Conservation (phyloP, 2,888 invertebrate genomes). For the Drepanosiphum platanoidis region DNA sequence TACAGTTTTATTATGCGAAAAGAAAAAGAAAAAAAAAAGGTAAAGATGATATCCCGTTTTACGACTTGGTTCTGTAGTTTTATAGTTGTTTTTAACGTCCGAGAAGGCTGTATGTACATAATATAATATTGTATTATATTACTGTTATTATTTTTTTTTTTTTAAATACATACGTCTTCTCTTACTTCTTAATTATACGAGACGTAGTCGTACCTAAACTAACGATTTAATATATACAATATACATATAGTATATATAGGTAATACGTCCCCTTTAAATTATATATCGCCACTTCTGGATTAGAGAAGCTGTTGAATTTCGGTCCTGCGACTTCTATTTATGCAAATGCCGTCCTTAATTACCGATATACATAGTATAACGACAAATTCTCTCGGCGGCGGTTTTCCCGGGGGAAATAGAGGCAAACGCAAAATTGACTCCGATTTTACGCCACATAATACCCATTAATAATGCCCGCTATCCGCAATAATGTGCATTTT, state of each 20-base stretch:
- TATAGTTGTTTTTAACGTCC: not conserved
- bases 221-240: too few species aligned
- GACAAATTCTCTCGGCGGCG: not conserved
- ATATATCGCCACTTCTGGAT: constrained; percentile 1
- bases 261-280: constrained; percentile 14
- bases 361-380: not conserved
- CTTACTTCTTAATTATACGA: too few species aligned
- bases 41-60: too few species aligned
- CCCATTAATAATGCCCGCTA: constrained; percentile 8
- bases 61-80: constrained; percentile 8
- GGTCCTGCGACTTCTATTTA: not conserved
- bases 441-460: constrained; percentile 14
- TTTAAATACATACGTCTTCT: too few species aligned
- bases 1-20: too few species aligned
- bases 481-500: not conserved
- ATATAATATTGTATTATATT: too few species aligned
- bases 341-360: constrained; percentile 21
- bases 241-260: not conserved
- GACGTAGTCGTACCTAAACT: too few species aligned
- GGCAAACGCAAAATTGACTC: constrained; percentile 1
- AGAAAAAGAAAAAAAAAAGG: too few species aligned
- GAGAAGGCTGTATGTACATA: too few species aligned
- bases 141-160: too few species aligned
- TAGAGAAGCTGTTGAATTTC: constrained; percentile 19
- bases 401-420: not conserved